A percentile compares a stretch with the other conserved stretches of the same genome.
Evolutionary conservation across 2,888 invertebrate genomes (phyloP).

Genomic region (Mimas tiliae): DNA sequence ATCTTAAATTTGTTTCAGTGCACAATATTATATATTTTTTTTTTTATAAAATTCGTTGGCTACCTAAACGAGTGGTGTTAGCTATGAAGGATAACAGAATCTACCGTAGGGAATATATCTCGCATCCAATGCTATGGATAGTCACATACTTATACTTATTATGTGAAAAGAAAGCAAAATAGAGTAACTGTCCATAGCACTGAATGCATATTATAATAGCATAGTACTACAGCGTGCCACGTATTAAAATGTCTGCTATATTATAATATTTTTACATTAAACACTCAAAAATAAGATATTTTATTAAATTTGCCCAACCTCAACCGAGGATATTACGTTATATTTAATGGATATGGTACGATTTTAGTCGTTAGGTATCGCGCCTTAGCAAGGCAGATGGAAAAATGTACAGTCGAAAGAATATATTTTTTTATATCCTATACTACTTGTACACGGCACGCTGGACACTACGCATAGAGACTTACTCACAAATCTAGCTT

Average conservation of each 20-base stretch:
- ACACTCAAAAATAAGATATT: conserved; percentile 9
- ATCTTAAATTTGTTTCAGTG: conserved; percentile 78
- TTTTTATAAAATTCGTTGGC: conserved; percentile 81
- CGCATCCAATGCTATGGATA: conserved; percentile 51
- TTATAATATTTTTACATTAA: not conserved
- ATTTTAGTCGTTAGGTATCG: not conserved
- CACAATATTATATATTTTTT: conserved; percentile 70
- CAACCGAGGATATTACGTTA: not conserved
- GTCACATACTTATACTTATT: not conserved
- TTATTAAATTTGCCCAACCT: conserved; percentile 5
- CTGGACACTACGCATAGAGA: conserved; percentile 5
- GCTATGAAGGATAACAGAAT: conserved; percentile 67
- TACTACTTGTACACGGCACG: not conserved
- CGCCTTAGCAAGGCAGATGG: not conserved
- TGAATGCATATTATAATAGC: conserved; percentile 10
- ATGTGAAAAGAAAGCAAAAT: conserved; percentile 12
- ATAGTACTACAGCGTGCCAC: conserved; percentile 5
- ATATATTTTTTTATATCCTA: not conserved
- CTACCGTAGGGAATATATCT: conserved; percentile 74
- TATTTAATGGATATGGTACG: not conserved
- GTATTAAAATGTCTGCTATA: not conserved
- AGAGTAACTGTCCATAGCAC: not conserved
- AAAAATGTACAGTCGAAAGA: not conserved
- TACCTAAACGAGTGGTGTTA: conserved; percentile 77
- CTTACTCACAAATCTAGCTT: conserved; percentile 56